These are phyloP conservation scores for Leucophora obtusa DNA, from an alignment of 2,888 invertebrate genomes.

Conservation along the genomic window DNA sequence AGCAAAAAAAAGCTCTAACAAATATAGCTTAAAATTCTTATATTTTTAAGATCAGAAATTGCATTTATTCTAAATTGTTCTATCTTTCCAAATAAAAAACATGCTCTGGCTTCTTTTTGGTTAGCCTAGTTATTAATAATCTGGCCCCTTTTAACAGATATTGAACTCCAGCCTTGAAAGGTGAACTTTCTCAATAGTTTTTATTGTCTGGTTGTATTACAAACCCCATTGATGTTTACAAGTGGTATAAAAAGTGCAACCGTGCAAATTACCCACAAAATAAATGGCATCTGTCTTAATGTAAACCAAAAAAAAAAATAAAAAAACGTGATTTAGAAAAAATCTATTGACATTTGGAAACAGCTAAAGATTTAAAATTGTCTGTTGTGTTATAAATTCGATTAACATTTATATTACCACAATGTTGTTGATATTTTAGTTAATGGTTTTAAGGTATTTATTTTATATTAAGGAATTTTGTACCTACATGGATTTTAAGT, in stretches of 20 bases:
- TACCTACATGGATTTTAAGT: no score
- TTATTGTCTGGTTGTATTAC: conserved; percentile 17
- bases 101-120: no score
- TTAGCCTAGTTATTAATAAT: not conserved
- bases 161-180: conserved; percentile 2
- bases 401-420: not conserved
- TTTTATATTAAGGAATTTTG: not conserved
- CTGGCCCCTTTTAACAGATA: not conserved
- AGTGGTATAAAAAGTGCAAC: conserved; percentile 34
- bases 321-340: conserved; percentile 55
- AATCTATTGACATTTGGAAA: conserved; percentile 60
- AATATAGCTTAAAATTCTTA: no score
- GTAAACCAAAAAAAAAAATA: conserved; percentile 25
- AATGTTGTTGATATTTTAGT: not conserved
- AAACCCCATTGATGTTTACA: conserved; percentile 35
- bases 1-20: no score
- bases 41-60: no score
- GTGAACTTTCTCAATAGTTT: conserved; percentile 21
- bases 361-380: not conserved
- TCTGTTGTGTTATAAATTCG: not conserved
- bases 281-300: conserved; percentile 49
- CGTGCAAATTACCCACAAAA: conserved; percentile 32
- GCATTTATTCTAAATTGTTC: no score
- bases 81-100: no score
- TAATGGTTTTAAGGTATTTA: not conserved